Percentiles rank a stretch among this genome's conserved stretches.
These are phyloP conservation scores for Triops longicaudatus DNA, from an alignment of 1,140 invertebrate species.

Conservation along the genomic window DNA sequence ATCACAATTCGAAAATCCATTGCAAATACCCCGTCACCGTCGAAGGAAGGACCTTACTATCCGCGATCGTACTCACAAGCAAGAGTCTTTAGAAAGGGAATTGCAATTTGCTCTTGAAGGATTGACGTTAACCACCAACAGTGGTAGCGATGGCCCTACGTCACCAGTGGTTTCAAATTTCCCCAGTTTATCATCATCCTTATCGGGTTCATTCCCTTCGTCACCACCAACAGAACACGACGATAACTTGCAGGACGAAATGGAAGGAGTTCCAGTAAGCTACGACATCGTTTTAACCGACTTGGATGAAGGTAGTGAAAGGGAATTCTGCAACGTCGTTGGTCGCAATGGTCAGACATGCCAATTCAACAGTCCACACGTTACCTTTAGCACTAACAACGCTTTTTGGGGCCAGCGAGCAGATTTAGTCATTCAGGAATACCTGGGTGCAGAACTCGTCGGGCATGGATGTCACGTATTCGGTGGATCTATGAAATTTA, in stretches of 20 bases:
- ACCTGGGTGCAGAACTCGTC: slow-evolving; percentile 33
- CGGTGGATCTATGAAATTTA: slow-evolving; percentile 33
- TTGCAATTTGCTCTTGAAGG: slow-evolving; percentile 25
- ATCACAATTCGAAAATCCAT: background rate
- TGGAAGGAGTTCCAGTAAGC: slow-evolving; percentile 29
- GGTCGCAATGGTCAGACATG: slow-evolving; percentile 34
- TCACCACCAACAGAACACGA: slow-evolving; percentile 17
- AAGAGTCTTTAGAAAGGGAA: slow-evolving; percentile 21
- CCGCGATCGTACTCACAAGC: background rate
- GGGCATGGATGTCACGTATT: slow-evolving; percentile 34
- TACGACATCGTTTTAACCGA: slow-evolving; percentile 36
- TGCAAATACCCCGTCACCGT: background rate
- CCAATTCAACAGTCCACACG: slow-evolving; percentile 31
- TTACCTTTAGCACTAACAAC: slow-evolving; percentile 36
- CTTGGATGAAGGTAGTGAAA: slow-evolving; percentile 35
- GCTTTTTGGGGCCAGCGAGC: slow-evolving; percentile 38
- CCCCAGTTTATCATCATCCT: background rate
- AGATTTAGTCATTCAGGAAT: slow-evolving; percentile 37
- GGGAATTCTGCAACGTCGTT: slow-evolving; percentile 32
- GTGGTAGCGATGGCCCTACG: slow-evolving; percentile 16
- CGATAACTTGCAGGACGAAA: background rate
- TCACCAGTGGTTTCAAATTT: background rate
- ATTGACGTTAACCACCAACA: slow-evolving; percentile 9
- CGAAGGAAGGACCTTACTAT: background rate
- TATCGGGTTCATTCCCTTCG: slow-evolving; percentile 14